Base-by-base conservation (phyloP, 1,140 invertebrate species). In the Berghia stephanieae region DNA sequence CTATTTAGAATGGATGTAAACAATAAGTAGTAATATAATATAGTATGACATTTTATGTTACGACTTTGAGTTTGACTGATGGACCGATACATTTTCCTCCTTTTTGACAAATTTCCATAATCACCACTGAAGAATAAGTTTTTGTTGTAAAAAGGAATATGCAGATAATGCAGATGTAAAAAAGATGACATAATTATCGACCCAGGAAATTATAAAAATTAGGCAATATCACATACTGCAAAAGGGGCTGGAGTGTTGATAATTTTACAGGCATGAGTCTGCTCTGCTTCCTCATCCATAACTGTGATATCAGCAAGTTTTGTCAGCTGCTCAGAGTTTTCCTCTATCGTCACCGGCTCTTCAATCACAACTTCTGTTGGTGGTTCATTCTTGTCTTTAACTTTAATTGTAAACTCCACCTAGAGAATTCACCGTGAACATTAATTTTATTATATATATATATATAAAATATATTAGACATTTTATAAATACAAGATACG, bases 381-480 rank as follows among this genome's bases (percentile, higher is more conserved):
- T 44, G 81, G 78, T 44, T 86, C 83, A 67, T 86, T 84, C 13
- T 72, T 74, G 69, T 86, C 78, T 31, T 63, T 72, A 4, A 85
- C 71, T 63, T 57, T 42, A 16, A 85, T 81, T 18, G 57, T 73
- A 67, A 85, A 82, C 21, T 81, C 73, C 66, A 55, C 75, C 84
- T 85, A 66, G 66, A 55, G 34, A 68, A 80, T 80, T n/a, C 2
- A 74, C 49, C 76, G 77, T 68, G 0, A 79, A 46, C 8, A 6
- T 31, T 27, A 60, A 60, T 21, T 31, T 4, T 60, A 31, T 4
- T 60, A 21, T 60, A 27, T n/a, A 60, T n/a, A 21, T 8, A 60
- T 4, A 60, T n/a, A n/a, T n/a, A n/a, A n/a, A n/a, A n/a, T n/a
- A n/a, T n/a, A n/a, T n/a, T n/a, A n/a, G 24, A 6, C 24, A 27